Evolutionary conservation across 2,797 vertebrate genomes (phyloP).

Genomic region (Tauraco hartlaubi): DNA sequence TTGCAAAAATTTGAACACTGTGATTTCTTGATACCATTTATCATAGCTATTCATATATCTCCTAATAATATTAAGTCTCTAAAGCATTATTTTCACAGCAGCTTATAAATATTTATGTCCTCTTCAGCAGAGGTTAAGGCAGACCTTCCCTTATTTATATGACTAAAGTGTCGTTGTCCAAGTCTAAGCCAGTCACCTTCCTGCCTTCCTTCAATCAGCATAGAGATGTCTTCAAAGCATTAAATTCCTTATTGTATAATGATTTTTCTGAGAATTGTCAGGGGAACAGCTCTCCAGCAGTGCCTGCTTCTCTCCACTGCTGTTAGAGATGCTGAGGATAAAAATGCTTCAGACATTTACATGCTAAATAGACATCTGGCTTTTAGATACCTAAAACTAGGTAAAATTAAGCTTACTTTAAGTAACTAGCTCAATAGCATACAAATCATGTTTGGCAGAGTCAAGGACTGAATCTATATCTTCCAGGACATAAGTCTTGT

Average conservation of each 20-base stretch:
- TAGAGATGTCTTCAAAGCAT: not conserved
- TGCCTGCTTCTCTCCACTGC: not conserved
- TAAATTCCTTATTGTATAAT: not conserved
- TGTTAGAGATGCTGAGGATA: not conserved
- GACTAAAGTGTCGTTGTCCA: not conserved
- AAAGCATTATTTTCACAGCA: slow-evolving; percentile 10
- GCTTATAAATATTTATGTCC: not conserved
- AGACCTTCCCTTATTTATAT: not conserved
- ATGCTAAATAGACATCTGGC: not conserved
- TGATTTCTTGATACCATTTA: not conserved
- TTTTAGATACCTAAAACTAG: not conserved
- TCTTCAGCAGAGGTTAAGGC: not conserved
- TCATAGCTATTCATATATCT: not conserved
- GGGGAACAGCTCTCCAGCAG: not conserved
- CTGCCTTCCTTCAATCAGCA: not conserved
- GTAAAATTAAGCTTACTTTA: not conserved
- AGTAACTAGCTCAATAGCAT: not conserved
- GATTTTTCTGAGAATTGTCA: not conserved
- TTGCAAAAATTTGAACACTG: not conserved
- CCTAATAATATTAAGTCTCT: not conserved
- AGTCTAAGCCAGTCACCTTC: not conserved
- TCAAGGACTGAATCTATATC: not conserved
- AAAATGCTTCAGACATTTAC: not conserved
- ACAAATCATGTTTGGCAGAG: not conserved
- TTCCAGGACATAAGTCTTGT: not conserved